A percentile compares a stretch with the other conserved stretches of the same genome.
These are phyloP conservation scores for Antheraea yamamai DNA, from an alignment of 2,888 invertebrate species.

Conservation along the genomic window DNA sequence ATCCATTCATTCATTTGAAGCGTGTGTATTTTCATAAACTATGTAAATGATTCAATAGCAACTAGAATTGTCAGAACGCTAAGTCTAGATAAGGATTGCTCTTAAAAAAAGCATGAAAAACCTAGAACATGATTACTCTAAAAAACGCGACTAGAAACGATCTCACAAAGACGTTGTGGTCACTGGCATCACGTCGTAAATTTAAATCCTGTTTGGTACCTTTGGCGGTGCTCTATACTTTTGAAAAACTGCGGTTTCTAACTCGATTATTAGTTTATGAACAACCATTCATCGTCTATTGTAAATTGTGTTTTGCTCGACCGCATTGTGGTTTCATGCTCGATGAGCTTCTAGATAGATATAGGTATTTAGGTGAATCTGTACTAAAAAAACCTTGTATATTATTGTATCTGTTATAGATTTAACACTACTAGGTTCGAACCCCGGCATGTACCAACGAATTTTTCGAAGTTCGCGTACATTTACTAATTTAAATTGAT, in stretches of 20 bases:
- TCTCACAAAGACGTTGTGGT: not conserved
- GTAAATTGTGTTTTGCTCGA: conserved; percentile 32
- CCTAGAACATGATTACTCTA: not conserved
- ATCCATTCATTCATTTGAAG: too few relatives aligned
- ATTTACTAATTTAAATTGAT: too few relatives aligned
- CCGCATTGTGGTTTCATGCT: conserved; percentile 36
- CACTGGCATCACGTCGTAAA: not conserved
- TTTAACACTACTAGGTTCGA: not conserved
- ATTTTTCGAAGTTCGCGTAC: too few relatives aligned
- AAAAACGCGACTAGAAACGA: not conserved
- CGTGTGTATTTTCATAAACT: not conserved
- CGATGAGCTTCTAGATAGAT: not conserved
- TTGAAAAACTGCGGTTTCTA: conserved; percentile 23
- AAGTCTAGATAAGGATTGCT: not conserved
- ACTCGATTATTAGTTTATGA: conserved; percentile 32
- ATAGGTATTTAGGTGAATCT: not conserved
- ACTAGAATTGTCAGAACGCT: not conserved
- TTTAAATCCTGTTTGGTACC: not conserved
- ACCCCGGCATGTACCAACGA: too few relatives aligned
- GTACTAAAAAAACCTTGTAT: not conserved
- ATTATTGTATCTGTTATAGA: not conserved
- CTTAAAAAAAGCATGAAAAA: not conserved
- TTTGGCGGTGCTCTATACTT: conserved; percentile 6
- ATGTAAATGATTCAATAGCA: not conserved
- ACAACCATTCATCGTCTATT: conserved; percentile 34